Conservation (phyloP, 2,888 invertebrate genomes). For the Nasonia oneida region DNA sequence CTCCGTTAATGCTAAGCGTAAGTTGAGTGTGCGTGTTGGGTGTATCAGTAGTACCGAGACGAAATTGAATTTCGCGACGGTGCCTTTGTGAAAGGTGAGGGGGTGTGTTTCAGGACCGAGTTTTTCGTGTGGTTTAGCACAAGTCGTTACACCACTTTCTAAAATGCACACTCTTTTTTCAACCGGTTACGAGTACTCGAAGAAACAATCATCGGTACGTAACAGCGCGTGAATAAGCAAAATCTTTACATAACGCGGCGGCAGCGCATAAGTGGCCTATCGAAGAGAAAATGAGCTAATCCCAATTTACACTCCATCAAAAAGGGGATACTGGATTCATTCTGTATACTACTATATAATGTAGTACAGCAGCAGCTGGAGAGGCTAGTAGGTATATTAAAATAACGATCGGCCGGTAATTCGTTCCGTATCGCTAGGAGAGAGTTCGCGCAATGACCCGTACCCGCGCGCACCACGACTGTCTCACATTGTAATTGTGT, state of each 20-base stretch:
- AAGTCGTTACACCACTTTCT: not conserved
- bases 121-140: not conserved
- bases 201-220: constrained; percentile 1
- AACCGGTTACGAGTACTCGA: not conserved
- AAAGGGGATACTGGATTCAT: not conserved
- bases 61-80: not conserved
- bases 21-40: not conserved
- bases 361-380: not conserved
- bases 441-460: not conserved
- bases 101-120: not conserved
- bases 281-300: constrained; percentile 18
- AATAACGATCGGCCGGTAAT: constrained; percentile 10
- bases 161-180: not conserved
- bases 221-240: constrained; percentile 26
- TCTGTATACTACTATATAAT: too few species aligned
- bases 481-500: constrained; percentile 28
- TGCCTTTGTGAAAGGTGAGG: not conserved
- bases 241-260: constrained; percentile 22
- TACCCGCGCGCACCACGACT: not conserved
- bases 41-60: too few species aligned
- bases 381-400: not conserved
- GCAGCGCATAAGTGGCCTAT: not conserved
- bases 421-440: constrained; percentile 28
- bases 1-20: not conserved
- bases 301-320: constrained; percentile 35